These are phyloP conservation scores for Hypselothyrea guttata DNA, from an alignment of 2,888 invertebrate species.

Conservation along the genomic window DNA sequence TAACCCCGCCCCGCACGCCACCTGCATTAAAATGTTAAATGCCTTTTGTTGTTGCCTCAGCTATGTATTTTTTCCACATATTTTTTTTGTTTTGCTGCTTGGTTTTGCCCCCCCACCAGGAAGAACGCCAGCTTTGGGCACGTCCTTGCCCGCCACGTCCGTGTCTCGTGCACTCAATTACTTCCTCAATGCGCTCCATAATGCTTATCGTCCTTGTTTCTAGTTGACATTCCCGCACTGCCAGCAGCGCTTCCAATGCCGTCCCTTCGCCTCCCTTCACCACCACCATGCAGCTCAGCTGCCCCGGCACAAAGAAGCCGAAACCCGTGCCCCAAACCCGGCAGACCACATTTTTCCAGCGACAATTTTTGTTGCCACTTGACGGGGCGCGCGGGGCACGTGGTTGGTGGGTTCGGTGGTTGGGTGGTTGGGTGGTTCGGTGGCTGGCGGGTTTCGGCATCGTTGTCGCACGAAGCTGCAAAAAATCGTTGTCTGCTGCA, in stretches of 20 bases:
- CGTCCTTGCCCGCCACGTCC: conserved; percentile 65
- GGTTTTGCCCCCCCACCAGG: conserved; percentile 14
- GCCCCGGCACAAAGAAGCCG: background rate
- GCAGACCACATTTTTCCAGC: conserved; percentile 76
- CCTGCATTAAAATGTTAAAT: conserved; percentile 77
- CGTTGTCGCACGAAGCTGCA: conserved; percentile 72
- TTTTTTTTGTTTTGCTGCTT: conserved; percentile 19
- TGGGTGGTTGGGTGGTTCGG: conserved; percentile 16
- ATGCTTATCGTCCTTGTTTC: conserved; percentile 80
- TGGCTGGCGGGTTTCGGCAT: conserved; percentile 43
- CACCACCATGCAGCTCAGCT: background rate
- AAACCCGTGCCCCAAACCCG: conserved; percentile 46
- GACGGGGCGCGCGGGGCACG: conserved; percentile 17
- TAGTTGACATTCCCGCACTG: conserved; percentile 77
- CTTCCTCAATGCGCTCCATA: conserved; percentile 80
- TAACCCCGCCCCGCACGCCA: conserved; percentile 36
- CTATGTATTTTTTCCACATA: conserved; percentile 25
- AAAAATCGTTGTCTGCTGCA: conserved; percentile 68
- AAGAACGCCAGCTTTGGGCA: conserved; percentile 16
- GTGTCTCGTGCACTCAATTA: conserved; percentile 77
- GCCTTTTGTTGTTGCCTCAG: conserved; percentile 51
- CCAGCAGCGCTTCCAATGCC: conserved; percentile 62
- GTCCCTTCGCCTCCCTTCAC: conserved; percentile 6
- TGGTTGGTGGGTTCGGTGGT: conserved; percentile 2
- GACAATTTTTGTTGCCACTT: conserved; percentile 76